phyloP scores from a whole-genome alignment of 92 coral and sea anemone genomes.

The Heteractis magnifica region DNA sequence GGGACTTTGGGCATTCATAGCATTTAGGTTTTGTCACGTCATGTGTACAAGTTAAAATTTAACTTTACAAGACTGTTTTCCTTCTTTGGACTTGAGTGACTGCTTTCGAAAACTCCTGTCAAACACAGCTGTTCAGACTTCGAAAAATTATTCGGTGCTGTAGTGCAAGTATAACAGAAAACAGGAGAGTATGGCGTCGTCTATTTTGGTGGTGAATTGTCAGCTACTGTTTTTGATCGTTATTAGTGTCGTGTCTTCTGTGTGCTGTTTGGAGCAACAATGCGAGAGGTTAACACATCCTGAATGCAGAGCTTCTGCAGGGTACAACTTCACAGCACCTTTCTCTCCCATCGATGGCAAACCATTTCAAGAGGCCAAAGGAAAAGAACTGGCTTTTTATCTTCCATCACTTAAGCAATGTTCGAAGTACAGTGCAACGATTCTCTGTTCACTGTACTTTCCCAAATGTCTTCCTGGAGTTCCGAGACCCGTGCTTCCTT shows the following conservation, averaged over 20 bases:
- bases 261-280: background rate
- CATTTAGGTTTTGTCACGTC: too few species aligned
- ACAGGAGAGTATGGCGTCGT: background rate
- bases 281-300: background rate
- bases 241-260: background rate
- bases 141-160: too few species aligned
- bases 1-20: too few species aligned
- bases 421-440: constrained; percentile 44
- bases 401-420: constrained; percentile 28
- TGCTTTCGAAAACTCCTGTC: too few species aligned
- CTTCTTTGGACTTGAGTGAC: too few species aligned
- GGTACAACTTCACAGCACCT: constrained; percentile 51
- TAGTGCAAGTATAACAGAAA: background rate
- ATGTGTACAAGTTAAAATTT: too few species aligned
- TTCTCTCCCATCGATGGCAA: constrained; percentile 52
- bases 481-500: constrained; percentile 35
- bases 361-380: constrained; percentile 47
- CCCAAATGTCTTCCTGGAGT: constrained; percentile 57
- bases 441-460: constrained; percentile 59
- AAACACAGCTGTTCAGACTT: too few species aligned
- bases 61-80: too few species aligned
- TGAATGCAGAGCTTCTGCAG: constrained; percentile 22
- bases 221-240: background rate
- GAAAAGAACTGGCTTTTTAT: constrained; percentile 30
- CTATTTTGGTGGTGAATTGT: background rate